Percentiles rank a stretch among this genome's conserved stretches.
Conservation (phyloP, 2,888 invertebrate genomes). For the Carcina quercana region DNA sequence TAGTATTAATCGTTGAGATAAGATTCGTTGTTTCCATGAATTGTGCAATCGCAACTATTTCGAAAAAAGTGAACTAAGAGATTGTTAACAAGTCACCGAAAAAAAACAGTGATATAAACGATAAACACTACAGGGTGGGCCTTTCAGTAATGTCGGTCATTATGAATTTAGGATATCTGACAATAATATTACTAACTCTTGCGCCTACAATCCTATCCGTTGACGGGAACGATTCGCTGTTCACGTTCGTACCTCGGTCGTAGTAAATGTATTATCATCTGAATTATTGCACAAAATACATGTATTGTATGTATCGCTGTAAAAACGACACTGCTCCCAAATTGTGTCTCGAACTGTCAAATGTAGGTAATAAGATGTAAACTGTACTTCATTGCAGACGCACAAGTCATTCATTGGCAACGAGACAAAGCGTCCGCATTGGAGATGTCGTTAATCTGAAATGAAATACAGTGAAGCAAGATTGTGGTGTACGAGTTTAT, state of each 20-base stretch:
- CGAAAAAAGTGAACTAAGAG: conserved; percentile 12
- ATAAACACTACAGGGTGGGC: conserved; percentile 56
- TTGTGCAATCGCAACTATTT: conserved; percentile 27
- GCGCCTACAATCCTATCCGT: conserved; percentile 27
- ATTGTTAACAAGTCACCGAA: conserved; percentile 20
- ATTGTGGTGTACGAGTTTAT: conserved; percentile 47
- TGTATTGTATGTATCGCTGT: too few relatives aligned
- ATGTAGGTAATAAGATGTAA: too few relatives aligned
- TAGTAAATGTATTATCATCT: too few relatives aligned
- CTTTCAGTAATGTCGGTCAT: conserved; percentile 42
- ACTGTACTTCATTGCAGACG: too few relatives aligned
- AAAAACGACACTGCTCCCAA: too few relatives aligned
- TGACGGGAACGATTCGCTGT: conserved; percentile 21
- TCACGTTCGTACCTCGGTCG: too few relatives aligned
- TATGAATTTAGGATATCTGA: conserved; percentile 64
- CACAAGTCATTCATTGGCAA: too few relatives aligned
- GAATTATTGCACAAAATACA: too few relatives aligned
- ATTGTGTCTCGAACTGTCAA: too few relatives aligned
- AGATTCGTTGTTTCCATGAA: conserved; percentile 12
- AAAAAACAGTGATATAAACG: conserved; percentile 40
- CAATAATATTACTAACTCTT: conserved; percentile 61
- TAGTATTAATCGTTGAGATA: conserved; percentile 18
- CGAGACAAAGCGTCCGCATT: background rate
- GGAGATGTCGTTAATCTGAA: conserved; percentile 9
- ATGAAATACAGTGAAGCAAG: conserved; percentile 14